A percentile compares a stretch with the other conserved stretches of the same genome.
Evolutionary conservation across 2,888 invertebrate genomes (phyloP).

Genomic region (Agrotis ipsilon): DNA sequence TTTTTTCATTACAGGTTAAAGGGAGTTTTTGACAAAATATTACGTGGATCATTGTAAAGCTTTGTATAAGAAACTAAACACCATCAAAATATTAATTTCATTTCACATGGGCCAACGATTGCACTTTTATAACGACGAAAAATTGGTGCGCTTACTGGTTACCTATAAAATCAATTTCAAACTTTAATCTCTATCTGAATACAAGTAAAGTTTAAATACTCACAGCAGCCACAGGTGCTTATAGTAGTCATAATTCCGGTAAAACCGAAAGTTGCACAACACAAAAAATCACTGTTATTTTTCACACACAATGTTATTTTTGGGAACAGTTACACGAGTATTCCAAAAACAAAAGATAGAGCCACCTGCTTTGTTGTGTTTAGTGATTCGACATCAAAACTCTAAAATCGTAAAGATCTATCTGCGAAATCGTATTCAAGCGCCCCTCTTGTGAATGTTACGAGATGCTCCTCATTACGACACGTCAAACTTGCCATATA

Average conservation of each 20-base stretch:
- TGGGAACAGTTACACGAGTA: neutral
- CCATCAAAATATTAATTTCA: too few species aligned
- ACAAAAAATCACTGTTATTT: slow-evolving; percentile 36
- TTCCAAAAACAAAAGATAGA: neutral
- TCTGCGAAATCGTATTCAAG: slow-evolving; percentile 66
- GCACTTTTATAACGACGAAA: too few species aligned
- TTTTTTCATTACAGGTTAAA: too few species aligned
- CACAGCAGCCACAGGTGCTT: slow-evolving; percentile 41
- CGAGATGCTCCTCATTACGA: slow-evolving; percentile 75
- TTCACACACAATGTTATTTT: neutral
- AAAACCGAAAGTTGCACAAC: neutral
- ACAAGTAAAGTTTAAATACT: slow-evolving; percentile 18
- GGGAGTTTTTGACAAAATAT: too few species aligned
- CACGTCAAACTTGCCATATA: slow-evolving; percentile 68
- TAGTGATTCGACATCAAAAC: slow-evolving; percentile 58
- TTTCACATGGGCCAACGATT: too few species aligned
- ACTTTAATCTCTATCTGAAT: neutral
- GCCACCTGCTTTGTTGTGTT: slow-evolving; percentile 21
- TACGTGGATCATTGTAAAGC: too few species aligned
- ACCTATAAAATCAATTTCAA: too few species aligned
- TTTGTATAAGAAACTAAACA: too few species aligned
- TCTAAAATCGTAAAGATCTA: slow-evolving; percentile 61
- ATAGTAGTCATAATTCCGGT: slow-evolving; percentile 32
- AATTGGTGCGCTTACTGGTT: too few species aligned
- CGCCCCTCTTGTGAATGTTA: slow-evolving; percentile 70